Percentiles rank a stretch among this genome's conserved stretches.
Conservation (phyloP, 2,888 invertebrate genomes). For the Andricus quercusramuli region DNA sequence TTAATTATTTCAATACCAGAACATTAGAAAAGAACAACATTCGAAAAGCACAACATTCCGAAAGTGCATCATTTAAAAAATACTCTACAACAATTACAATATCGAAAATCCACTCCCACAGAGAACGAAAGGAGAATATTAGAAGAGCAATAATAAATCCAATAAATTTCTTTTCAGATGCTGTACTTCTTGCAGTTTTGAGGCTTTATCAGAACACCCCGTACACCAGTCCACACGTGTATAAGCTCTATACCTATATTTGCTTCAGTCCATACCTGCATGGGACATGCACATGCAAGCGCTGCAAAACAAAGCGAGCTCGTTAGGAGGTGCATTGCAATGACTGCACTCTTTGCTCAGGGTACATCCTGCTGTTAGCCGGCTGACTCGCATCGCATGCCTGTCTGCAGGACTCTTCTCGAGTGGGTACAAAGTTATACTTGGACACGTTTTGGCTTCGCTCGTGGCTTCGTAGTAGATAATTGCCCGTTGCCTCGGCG, state of each 20-base stretch:
- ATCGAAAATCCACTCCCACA: background rate
- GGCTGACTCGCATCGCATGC: conserved; percentile 25
- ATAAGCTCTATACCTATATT: conserved; percentile 61
- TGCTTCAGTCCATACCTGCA: conserved; percentile 59
- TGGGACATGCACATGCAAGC: conserved; percentile 66
- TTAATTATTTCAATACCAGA: too few species aligned
- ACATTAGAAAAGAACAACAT: background rate
- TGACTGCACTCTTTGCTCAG: conserved; percentile 66
- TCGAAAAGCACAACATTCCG: background rate
- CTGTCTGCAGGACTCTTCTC: conserved; percentile 57
- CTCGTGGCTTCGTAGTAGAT: conserved; percentile 58
- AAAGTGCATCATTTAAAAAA: background rate
- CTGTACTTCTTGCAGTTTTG: conserved; percentile 11
- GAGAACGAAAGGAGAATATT: background rate
- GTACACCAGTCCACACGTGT: conserved; percentile 67
- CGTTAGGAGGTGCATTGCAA: conserved; percentile 77
- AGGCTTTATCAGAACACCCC: conserved; percentile 63
- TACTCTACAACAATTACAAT: background rate
- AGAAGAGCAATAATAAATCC: background rate
- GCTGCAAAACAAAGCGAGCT: conserved; percentile 78
- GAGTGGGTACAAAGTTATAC: conserved; percentile 61
- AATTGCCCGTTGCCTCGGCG: conserved; percentile 61
- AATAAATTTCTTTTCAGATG: conserved; percentile 22
- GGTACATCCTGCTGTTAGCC: conserved; percentile 59
- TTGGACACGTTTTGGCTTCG: conserved; percentile 63